These are phyloP conservation scores for Neogobius melanostomus DNA, from an alignment of 2,113 vertebrate genomes.

Conservation along the genomic window DNA sequence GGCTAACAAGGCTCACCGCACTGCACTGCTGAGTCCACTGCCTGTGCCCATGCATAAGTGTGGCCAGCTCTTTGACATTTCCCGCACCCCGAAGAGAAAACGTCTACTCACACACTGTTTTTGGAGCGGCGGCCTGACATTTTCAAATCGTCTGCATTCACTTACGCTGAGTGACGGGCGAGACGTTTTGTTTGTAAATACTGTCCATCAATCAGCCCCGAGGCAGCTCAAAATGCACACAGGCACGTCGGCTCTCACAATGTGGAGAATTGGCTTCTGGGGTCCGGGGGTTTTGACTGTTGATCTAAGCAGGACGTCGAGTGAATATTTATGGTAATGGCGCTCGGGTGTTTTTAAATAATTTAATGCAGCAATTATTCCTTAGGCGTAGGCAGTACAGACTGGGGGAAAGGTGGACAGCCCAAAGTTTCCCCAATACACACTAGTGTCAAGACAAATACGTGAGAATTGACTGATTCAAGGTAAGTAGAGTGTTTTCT, in stretches of 20 bases:
- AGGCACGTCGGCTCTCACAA: conserved; percentile 14
- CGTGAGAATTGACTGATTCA: background rate
- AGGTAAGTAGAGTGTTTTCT: no score
- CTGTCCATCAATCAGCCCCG: conserved; percentile 67
- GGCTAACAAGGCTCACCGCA: conserved; percentile 2
- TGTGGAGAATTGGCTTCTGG: conserved; percentile 49
- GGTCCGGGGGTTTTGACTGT: conserved; percentile 56
- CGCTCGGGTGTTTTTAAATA: conserved; percentile 63
- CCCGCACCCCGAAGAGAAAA: conserved; percentile 2
- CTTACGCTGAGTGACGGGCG: conserved; percentile 54
- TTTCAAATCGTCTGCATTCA: conserved; percentile 61
- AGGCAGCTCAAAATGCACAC: conserved; percentile 40
- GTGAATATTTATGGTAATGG: conserved; percentile 72
- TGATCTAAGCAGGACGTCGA: conserved; percentile 65
- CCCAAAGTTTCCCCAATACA: conserved; percentile 40
- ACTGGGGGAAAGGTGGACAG: conserved; percentile 57
- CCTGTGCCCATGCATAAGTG: conserved; percentile 15
- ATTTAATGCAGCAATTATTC: conserved; percentile 71
- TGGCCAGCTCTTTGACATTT: conserved; percentile 48
- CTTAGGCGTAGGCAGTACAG: conserved; percentile 32
- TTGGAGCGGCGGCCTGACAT: conserved; percentile 56
- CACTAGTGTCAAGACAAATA: conserved; percentile 21
- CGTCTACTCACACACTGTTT: conserved; percentile 26
- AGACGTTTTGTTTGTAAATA: conserved; percentile 61
- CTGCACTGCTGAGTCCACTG: conserved; percentile 11